Conservation (phyloP, 2,113 vertebrate species). For the Tylochromis polylepis region DNA sequence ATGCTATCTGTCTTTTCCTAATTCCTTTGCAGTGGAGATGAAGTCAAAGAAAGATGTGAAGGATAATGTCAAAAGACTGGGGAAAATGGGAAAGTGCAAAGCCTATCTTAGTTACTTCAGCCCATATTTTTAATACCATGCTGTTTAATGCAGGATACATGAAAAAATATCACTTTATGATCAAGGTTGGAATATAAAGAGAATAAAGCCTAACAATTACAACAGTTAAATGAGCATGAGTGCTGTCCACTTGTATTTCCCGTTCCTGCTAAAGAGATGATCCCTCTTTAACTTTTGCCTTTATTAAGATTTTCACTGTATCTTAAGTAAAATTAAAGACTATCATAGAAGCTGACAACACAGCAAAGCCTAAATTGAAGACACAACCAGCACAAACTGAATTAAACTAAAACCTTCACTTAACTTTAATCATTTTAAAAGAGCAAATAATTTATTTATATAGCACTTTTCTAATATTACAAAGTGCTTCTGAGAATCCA, state of each 20-base stretch:
- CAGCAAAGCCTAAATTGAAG: not conserved
- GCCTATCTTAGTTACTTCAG: not conserved
- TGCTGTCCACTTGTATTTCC: not conserved
- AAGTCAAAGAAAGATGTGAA: not conserved
- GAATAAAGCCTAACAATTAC: not conserved
- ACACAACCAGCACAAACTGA: not conserved
- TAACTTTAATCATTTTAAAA: not conserved
- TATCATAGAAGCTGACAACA: not conserved
- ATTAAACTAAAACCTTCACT: not conserved
- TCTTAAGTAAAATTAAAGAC: not conserved
- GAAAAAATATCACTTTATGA: not conserved
- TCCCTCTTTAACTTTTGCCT: not conserved
- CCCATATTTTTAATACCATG: not conserved
- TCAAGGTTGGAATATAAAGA: not conserved
- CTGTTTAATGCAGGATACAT: not conserved
- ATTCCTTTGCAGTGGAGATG: not conserved
- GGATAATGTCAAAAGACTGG: not conserved
- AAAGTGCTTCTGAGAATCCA: not conserved
- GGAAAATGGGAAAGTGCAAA: not conserved
- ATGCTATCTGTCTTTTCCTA: fast-evolving
- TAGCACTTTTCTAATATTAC: not conserved
- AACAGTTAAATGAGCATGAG: not conserved
- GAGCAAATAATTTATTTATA: not conserved
- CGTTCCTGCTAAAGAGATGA: not conserved
- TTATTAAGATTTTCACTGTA: not conserved